A percentile compares a stretch with the other conserved stretches of the same genome.
Evolutionary conservation across 2,797 vertebrate species (phyloP).

Genomic region (Xenopus petersii): DNA sequence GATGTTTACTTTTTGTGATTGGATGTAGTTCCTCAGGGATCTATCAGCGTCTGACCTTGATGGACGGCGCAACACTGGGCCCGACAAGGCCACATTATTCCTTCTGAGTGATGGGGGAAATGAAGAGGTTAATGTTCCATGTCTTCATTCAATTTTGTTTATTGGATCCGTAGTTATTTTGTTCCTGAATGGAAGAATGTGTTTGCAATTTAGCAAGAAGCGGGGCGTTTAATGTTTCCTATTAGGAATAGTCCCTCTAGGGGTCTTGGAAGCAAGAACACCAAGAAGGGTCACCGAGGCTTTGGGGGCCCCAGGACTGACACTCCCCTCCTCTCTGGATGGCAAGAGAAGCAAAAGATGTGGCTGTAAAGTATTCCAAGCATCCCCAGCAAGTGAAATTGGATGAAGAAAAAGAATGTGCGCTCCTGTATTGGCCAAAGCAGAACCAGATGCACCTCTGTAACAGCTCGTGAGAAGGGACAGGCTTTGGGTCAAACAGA

Average conservation of each 20-base stretch:
- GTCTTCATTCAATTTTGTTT: slow-evolving; percentile 56
- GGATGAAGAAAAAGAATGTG: slow-evolving; percentile 54
- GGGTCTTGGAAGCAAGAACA: slow-evolving; percentile 50
- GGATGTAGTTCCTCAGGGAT: too few species aligned
- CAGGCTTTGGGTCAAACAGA: slow-evolving; percentile 52
- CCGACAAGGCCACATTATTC: too few species aligned
- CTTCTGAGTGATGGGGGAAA: background rate
- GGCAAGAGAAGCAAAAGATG: slow-evolving; percentile 61
- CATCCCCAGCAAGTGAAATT: slow-evolving; percentile 67
- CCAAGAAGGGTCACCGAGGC: slow-evolving; percentile 50
- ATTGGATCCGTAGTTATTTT: slow-evolving; percentile 62
- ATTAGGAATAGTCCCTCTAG: slow-evolving; percentile 58
- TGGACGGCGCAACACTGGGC: too few species aligned
- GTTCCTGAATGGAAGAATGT: slow-evolving; percentile 64
- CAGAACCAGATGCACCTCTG: slow-evolving; percentile 62
- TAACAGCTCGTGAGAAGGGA: slow-evolving; percentile 55
- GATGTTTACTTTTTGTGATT: too few species aligned
- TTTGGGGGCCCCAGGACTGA: slow-evolving; percentile 42
- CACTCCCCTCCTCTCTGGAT: background rate
- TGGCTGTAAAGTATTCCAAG: slow-evolving; percentile 63
- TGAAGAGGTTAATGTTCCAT: slow-evolving; percentile 21
- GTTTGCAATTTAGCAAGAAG: slow-evolving; percentile 61
- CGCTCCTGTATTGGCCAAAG: slow-evolving; percentile 63
- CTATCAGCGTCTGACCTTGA: too few species aligned
- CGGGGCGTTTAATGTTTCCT: slow-evolving; percentile 63